Evolutionary conservation across 1,140 invertebrate genomes (phyloP).

Genomic region (Ceratina calcarata): DNA sequence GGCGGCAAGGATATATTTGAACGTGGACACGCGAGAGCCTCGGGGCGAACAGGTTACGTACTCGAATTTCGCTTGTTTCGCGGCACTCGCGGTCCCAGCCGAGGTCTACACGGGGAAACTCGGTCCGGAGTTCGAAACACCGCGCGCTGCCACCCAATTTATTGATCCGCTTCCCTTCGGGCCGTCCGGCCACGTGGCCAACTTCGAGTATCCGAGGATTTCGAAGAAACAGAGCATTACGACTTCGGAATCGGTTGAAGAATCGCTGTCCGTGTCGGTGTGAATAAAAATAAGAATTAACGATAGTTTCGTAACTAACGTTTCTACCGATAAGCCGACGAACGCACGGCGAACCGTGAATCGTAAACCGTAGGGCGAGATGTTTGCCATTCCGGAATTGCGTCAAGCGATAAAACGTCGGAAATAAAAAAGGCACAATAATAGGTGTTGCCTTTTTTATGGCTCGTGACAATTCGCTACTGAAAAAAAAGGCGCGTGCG

Average conservation of each 20-base stretch:
- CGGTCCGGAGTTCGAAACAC: neutral
- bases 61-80: too few species aligned
- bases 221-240: neutral
- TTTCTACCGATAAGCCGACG: neutral
- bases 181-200: neutral
- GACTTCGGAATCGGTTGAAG: too few species aligned
- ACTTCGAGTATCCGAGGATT: neutral
- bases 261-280: too few species aligned
- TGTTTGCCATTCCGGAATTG: neutral
- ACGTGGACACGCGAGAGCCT: neutral
- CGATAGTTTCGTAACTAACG: too few species aligned
- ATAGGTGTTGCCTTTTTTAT: conserved; percentile 1
- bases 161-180: conserved; percentile 12
- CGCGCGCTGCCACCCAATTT: neutral
- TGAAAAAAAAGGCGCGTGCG: neutral
- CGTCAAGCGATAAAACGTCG: neutral
- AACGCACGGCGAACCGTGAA: neutral
- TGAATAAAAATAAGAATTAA: too few species aligned
- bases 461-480: neutral
- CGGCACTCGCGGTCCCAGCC: too few species aligned
- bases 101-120: too few species aligned
- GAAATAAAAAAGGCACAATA: neutral
- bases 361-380: conserved; percentile 2
- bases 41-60: neutral
- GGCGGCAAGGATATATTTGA: conserved; percentile 14